Base-by-base conservation (phyloP, 2,888 invertebrate species). In the Hypena proboscidalis region DNA sequence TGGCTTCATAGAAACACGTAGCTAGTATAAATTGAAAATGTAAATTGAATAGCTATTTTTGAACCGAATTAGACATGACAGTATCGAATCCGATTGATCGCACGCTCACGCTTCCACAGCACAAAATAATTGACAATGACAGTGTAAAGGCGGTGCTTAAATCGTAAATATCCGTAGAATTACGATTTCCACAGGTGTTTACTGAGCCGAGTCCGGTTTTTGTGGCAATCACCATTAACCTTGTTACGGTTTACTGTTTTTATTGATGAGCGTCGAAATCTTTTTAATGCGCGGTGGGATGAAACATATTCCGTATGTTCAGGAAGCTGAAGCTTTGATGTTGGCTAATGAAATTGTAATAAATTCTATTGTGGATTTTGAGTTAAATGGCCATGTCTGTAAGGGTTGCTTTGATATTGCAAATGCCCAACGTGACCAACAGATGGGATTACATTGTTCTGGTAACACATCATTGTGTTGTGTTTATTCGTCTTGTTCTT, bases 171-270 rank as follows among this genome's bases (percentile, higher is more conserved):
- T 32, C 39, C 37, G 31, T 34, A 13, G 40, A 48, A 60, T 46
- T 33, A 32, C 42, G 10, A 15, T 48, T 53, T 50, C 45, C 36
- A 48, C 41, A 34, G 48, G 8, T 48, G 32, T 48, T 51, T 32
- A 22, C 5, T 38, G 20, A 1, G 2, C n/a, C 23, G 31, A 35
- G 25, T 29, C 36, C 27, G 17, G 38, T 23, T 35, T 44, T 49
- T 42, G 32, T 29, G 21, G 33, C 22, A 42, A 36, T 43, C 27
- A 34, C 32, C 34, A 57, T 55, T 56, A 48, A 52, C 62, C 57
- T 67, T 67, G 64, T 37, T 39, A 43, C 41, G 29, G 32, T 35
- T 25, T 35, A 41, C 51, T 55, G 46, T 59, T 52, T 14, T 36
- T 23, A 39, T 44, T 2, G 8, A 23, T 13, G 17, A 30, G 5